Base-by-base conservation (phyloP, 2,888 invertebrate genomes). In the Lapara coniferarum region DNA sequence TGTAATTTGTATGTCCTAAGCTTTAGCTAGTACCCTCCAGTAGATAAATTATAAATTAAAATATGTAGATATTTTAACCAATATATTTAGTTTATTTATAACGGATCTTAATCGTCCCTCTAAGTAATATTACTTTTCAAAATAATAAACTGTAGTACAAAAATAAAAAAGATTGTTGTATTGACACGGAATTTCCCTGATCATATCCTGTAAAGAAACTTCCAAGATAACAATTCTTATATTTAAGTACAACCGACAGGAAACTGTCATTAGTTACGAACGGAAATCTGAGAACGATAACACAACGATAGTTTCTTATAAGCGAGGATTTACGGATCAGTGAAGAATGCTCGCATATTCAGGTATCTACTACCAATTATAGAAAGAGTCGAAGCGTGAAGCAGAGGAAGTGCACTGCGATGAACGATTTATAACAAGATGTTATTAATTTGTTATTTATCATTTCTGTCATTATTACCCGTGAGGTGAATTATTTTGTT, bases 341-440 rank as follows among this genome's bases (percentile, higher is more conserved):
- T 79, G 77, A 74, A 71, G 74, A 70, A 66, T 73, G 68, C 72
- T 75, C 75, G 75, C 79, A 19, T 49, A 49, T 78, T 81, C 79
- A 77, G 75, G 70, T 71, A 73, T 66, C 70, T 71, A 55, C 72
- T 75, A 74, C 76, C 77, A 80, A 81, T 82, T 79, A 83, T 70
- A 25, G 63, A 44, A 68, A 56, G 14, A 59, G 66, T 69, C 69
- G 52, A 70, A 69, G 68, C 66, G 44, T 67, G 67, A 46, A 67
- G 46, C 25, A 7, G 49, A 66, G 66, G 67, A 57, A 52, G 66
- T 59, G 66, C 69, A 63, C 63, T 46, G 8, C 63, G 19, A 49
- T 63, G 49, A 63, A 7, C 49, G 0, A 19, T 19, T 7, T 46
- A 46, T 63, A 46, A 46, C 19, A 49, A 19, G 46, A 16, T 63